Conservation (phyloP, 2,888 invertebrate species). For the Balanococcus diminutus region DNA sequence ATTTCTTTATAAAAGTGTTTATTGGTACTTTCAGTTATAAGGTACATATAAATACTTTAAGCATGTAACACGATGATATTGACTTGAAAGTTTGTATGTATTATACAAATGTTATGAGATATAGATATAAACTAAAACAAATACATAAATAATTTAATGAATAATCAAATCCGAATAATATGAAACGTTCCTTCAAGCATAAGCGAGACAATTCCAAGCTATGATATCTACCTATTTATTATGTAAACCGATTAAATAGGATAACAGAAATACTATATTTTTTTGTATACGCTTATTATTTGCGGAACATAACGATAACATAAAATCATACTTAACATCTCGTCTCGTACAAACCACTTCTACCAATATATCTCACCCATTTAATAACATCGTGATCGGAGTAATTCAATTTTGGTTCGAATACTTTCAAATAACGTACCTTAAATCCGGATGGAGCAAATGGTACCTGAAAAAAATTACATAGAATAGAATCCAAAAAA, state of each 20-base stretch:
- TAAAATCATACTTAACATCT: constrained; percentile 74
- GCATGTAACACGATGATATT: neutral
- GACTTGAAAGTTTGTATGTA: constrained; percentile 12
- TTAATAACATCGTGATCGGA: constrained; percentile 99
- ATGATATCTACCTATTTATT: neutral
- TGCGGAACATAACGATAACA: neutral
- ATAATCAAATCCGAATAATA: neutral
- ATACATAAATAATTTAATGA: neutral
- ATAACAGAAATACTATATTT: neutral
- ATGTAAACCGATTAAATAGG: neutral
- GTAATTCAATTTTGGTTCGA: constrained; percentile 99
- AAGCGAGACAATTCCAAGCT: neutral
- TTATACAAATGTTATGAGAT: neutral
- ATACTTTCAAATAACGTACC: constrained; percentile 98
- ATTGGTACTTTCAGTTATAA: neutral
- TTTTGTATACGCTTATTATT: neutral
- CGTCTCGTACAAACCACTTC: constrained; percentile 98
- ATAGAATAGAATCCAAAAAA: neutral
- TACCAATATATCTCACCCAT: constrained; percentile 99
- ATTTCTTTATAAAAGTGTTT: constrained; percentile 26
- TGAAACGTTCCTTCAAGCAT: neutral
- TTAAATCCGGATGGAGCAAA: constrained; percentile 99
- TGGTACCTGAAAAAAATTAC: constrained; percentile 72
- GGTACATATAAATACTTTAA: neutral
- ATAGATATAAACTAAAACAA: neutral